phyloP scores from a whole-genome alignment of 2,113 vertebrate species.

The Probosciger aterrimus region DNA sequence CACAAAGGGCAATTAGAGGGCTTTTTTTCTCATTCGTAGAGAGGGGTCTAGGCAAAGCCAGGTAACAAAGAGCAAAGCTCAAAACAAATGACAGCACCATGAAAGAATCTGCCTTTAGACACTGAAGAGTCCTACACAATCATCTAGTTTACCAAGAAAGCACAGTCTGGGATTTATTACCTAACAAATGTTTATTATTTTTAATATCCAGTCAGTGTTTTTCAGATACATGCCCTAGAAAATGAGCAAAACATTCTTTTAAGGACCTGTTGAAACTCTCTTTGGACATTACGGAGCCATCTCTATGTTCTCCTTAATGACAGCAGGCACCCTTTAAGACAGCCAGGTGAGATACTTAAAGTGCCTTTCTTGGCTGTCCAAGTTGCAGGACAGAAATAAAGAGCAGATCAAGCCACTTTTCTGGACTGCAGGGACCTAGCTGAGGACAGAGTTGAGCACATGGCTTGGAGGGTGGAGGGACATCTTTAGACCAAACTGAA shows the following conservation, averaged over 20 bases:
- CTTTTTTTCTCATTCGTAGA: neutral
- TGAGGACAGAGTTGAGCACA: neutral
- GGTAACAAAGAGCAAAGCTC: constrained; percentile 4
- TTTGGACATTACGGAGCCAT: neutral
- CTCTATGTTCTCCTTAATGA: neutral
- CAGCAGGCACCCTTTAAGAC: neutral
- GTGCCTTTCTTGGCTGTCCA: neutral
- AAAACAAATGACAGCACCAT: neutral
- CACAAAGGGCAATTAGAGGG: neutral
- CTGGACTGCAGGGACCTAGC: neutral
- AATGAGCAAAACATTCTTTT: constrained; percentile 4
- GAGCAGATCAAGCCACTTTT: neutral
- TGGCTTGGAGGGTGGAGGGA: neutral
- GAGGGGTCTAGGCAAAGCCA: neutral
- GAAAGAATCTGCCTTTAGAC: constrained; percentile 26
- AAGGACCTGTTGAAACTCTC: neutral
- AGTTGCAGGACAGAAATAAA: neutral
- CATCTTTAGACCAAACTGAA: neutral
- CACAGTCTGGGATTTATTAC: constrained; percentile 41
- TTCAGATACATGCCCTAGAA: constrained; percentile 4
- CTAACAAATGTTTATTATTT: constrained; percentile 43
- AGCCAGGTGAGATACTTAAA: neutral
- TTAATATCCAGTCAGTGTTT: constrained; percentile 25
- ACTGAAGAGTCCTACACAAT: neutral
- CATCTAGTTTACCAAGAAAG: constrained; percentile 1